Evolutionary conservation across 92 coral and sea anemone species (phyloP).

Genomic region (Diadumene lineata): DNA sequence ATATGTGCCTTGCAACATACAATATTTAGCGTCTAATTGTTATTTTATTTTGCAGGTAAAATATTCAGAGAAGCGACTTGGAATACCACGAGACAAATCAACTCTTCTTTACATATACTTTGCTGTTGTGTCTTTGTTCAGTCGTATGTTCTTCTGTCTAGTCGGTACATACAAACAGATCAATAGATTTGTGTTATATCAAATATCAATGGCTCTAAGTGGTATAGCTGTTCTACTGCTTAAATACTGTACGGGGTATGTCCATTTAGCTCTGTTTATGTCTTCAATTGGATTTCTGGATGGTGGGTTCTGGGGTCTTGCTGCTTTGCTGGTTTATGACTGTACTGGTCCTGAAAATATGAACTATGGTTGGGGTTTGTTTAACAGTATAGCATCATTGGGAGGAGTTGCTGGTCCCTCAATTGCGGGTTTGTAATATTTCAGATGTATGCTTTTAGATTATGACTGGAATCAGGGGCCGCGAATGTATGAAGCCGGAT

Average conservation of each 20-base stretch:
- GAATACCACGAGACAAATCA: slow-evolving; percentile 37
- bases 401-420: slow-evolving; percentile 25
- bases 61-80: slow-evolving; percentile 47
- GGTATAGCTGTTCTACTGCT: slow-evolving; percentile 41
- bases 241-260: slow-evolving; percentile 30
- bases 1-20: too few species aligned
- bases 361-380: slow-evolving; percentile 42
- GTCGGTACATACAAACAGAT: slow-evolving; percentile 35
- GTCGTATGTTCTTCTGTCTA: slow-evolving; percentile 58
- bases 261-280: slow-evolving; percentile 30
- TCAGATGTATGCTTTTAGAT: too few species aligned
- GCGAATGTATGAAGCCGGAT: too few species aligned
- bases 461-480: too few species aligned
- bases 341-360: slow-evolving; percentile 39
- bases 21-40: too few species aligned
- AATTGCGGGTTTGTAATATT: slow-evolving; percentile 28
- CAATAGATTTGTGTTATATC: slow-evolving; percentile 52
- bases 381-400: slow-evolving; percentile 13
- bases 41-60: slow-evolving; percentile 29
- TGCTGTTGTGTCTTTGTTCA: slow-evolving; percentile 40
- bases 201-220: slow-evolving; percentile 41
- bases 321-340: slow-evolving; percentile 43
- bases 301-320: slow-evolving; percentile 48
- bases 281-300: slow-evolving; percentile 46
- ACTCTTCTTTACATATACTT: slow-evolving; percentile 54